Evolutionary conservation across 2,797 vertebrate species (phyloP).

Genomic region (Schizopygopsis malacanthus): DNA sequence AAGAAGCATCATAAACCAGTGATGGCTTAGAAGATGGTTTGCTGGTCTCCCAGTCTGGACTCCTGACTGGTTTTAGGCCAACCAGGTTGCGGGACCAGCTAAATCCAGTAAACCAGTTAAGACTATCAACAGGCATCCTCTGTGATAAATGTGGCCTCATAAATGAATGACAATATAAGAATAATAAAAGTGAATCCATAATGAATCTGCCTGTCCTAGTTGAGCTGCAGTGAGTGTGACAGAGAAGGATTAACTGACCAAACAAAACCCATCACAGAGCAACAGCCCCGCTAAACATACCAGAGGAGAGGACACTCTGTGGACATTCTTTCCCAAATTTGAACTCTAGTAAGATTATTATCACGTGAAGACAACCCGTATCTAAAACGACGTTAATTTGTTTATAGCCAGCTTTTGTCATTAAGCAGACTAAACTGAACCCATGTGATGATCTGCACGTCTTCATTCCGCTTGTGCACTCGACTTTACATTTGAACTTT

Average conservation of each 20-base stretch:
- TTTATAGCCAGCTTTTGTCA: neutral
- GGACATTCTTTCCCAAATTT: slow-evolving; percentile 8
- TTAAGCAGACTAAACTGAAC: slow-evolving; percentile 42
- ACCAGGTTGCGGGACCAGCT: neutral
- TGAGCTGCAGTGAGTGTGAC: slow-evolving; percentile 25
- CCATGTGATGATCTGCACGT: slow-evolving; percentile 49
- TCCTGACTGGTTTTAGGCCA: neutral
- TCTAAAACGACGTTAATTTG: neutral
- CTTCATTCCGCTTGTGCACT: neutral
- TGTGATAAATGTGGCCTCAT: neutral
- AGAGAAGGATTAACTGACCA: slow-evolving; percentile 66
- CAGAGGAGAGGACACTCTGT: slow-evolving; percentile 12
- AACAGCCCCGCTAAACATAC: slow-evolving; percentile 28
- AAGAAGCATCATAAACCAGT: neutral
- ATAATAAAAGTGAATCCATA: neutral
- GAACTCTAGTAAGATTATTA: neutral
- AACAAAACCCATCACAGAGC: slow-evolving; percentile 58
- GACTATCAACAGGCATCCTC: neutral
- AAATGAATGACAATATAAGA: neutral
- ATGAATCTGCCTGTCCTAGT: neutral
- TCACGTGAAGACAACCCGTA: neutral
- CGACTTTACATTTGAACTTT: neutral
- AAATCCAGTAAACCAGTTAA: neutral
- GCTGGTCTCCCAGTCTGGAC: too few species aligned
- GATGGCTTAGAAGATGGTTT: neutral